These are phyloP conservation scores for Cheumatopsyche charites DNA, from an alignment of 1,140 invertebrate species.

Conservation along the genomic window DNA sequence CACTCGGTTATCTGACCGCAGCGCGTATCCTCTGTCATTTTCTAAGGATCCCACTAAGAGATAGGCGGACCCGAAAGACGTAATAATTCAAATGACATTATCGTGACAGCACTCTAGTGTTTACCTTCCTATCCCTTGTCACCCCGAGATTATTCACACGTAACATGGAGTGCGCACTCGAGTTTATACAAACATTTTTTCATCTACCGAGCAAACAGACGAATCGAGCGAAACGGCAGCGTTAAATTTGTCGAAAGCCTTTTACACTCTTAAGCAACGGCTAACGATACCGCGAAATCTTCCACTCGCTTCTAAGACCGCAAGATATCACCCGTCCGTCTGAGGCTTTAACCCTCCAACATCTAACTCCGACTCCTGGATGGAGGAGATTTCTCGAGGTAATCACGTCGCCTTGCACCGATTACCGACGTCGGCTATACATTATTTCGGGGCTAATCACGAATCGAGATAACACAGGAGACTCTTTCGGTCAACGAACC, in stretches of 20 bases:
- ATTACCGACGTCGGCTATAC: conserved; percentile 46
- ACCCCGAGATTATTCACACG: conserved; percentile 29
- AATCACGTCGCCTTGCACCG: conserved; percentile 45
- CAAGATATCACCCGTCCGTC: conserved; percentile 38
- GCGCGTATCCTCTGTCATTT: conserved; percentile 33
- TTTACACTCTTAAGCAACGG: conserved; percentile 25
- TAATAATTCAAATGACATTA: conserved; percentile 49
- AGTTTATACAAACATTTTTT: neutral
- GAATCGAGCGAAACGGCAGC: neutral
- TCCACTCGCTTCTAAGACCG: conserved; percentile 36
- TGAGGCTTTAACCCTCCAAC: conserved; percentile 16
- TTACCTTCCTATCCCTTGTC: conserved; percentile 34
- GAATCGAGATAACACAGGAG: conserved; percentile 27
- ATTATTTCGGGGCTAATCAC: conserved; percentile 46
- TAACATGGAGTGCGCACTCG: neutral
- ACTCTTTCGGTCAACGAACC: neutral
- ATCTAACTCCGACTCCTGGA: neutral
- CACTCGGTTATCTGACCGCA: neutral
- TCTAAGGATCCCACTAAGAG: conserved; percentile 18
- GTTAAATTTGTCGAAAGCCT: conserved; percentile 8
- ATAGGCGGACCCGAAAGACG: conserved; percentile 34
- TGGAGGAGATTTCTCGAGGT: conserved; percentile 28
- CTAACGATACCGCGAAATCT: conserved; percentile 35
- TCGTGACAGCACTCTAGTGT: conserved; percentile 42
- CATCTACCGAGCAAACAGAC: neutral